A percentile compares a stretch with the other conserved stretches of the same genome.
Conservation (phyloP, 1,140 invertebrate species). For the Chlorops oryzae region DNA sequence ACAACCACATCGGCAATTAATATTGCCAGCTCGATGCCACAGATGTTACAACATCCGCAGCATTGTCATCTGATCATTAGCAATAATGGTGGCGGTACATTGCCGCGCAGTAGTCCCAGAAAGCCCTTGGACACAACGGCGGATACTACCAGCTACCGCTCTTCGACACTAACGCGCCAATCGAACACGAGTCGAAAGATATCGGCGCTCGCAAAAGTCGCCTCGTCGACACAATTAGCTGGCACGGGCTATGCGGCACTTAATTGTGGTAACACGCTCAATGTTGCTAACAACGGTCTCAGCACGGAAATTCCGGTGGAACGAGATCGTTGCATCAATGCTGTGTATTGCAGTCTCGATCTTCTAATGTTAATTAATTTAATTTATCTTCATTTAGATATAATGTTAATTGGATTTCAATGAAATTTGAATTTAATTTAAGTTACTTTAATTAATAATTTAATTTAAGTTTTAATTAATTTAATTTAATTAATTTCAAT, state of each 20-base stretch:
- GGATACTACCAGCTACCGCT: slow-evolving; percentile 22
- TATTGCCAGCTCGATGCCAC: slow-evolving; percentile 5
- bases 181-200: slow-evolving; percentile 14
- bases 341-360: slow-evolving; percentile 44
- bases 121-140: slow-evolving; percentile 26
- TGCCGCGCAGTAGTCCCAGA: slow-evolving; percentile 34
- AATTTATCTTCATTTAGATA: not conserved
- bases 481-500: not conserved
- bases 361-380: too few species aligned
- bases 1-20: slow-evolving; percentile 27
- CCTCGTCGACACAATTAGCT: slow-evolving; percentile 11
- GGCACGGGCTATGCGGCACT: slow-evolving; percentile 11
- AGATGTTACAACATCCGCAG: slow-evolving; percentile 23
- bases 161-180: slow-evolving; percentile 40
- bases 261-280: slow-evolving; percentile 18
- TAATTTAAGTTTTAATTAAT: not conserved
- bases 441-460: not conserved
- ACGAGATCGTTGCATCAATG: slow-evolving; percentile 43
- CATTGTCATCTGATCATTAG: slow-evolving; percentile 41
- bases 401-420: not conserved
- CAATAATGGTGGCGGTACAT: slow-evolving; percentile 24
- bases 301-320: slow-evolving; percentile 16
- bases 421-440: too few species aligned
- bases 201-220: slow-evolving; percentile 15
- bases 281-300: slow-evolving; percentile 11